These are phyloP conservation scores for Dysmachus trigonus DNA, from an alignment of 2,888 invertebrate species.

Conservation along the genomic window DNA sequence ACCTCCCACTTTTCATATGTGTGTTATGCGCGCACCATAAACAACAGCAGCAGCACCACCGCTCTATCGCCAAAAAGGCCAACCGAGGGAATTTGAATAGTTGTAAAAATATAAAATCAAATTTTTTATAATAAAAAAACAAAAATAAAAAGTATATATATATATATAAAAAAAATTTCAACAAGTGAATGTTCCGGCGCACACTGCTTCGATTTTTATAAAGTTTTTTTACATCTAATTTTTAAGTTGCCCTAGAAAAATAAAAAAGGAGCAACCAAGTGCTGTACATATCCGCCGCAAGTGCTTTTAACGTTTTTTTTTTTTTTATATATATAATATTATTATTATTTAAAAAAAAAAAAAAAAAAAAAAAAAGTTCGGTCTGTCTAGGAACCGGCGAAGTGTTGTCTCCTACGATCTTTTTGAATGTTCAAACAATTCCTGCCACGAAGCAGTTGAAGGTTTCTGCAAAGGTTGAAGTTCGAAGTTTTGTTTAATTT, in stretches of 20 bases:
- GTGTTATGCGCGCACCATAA: conserved; percentile 12
- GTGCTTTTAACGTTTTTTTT: conserved; percentile 13
- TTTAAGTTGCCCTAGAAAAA: background rate
- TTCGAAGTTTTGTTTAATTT: background rate
- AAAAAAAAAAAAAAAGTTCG: conserved; percentile 10
- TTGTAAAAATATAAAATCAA: conserved; percentile 4
- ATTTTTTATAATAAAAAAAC: background rate
- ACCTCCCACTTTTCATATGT: conserved; percentile 34
- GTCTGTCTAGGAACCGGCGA: background rate
- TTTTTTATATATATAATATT: background rate
- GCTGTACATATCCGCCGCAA: conserved; percentile 24
- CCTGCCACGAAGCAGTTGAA: background rate
- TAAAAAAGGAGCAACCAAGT: background rate
- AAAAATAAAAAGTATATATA: background rate
- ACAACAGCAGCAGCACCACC: conserved; percentile 10
- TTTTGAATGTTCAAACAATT: background rate
- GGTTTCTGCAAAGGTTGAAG: background rate
- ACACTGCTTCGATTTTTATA: background rate
- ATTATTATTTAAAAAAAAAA: background rate
- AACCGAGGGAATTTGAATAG: background rate
- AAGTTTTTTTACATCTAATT: background rate
- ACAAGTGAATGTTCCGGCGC: background rate
- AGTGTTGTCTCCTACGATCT: background rate
- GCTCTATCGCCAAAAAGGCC: conserved; percentile 6
- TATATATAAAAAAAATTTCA: background rate